Evolutionary conservation across 2,113 vertebrate genomes (phyloP).

Genomic region (Noturus placidus): DNA sequence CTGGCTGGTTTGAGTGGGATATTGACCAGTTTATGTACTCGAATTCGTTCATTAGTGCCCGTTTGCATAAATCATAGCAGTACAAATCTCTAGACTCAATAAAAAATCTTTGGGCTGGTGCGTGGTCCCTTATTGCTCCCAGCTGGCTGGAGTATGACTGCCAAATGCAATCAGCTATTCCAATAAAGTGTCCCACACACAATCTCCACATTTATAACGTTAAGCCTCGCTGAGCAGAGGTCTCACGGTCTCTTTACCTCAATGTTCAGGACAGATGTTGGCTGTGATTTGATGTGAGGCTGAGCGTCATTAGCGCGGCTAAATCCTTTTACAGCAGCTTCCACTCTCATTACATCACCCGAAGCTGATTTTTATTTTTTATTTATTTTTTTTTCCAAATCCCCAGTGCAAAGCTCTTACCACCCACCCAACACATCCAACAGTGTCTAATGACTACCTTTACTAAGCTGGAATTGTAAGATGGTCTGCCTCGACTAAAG

Average conservation of each 20-base stretch:
- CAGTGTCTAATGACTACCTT: not conserved
- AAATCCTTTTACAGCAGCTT: not conserved
- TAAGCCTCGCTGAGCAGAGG: not conserved
- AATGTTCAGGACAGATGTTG: not conserved
- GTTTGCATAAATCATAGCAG: not conserved
- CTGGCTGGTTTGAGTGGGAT: conserved; percentile 6
- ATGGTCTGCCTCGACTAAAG: not conserved
- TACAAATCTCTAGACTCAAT: not conserved
- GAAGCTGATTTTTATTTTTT: not conserved
- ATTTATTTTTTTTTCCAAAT: not conserved
- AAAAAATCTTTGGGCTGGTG: not conserved
- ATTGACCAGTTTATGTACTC: not conserved
- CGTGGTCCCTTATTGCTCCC: not conserved
- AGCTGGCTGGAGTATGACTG: not conserved
- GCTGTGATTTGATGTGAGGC: not conserved
- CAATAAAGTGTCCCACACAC: not conserved
- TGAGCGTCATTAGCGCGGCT: not conserved
- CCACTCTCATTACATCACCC: not conserved
- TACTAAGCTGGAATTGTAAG: not conserved
- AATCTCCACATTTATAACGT: not conserved
- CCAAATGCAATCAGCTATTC: not conserved
- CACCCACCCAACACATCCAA: not conserved
- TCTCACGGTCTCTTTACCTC: not conserved
- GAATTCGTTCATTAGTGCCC: too few species aligned
- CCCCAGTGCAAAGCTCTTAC: not conserved